Conservation (phyloP, 2,888 invertebrate species). For the Melipona bicolor region DNA sequence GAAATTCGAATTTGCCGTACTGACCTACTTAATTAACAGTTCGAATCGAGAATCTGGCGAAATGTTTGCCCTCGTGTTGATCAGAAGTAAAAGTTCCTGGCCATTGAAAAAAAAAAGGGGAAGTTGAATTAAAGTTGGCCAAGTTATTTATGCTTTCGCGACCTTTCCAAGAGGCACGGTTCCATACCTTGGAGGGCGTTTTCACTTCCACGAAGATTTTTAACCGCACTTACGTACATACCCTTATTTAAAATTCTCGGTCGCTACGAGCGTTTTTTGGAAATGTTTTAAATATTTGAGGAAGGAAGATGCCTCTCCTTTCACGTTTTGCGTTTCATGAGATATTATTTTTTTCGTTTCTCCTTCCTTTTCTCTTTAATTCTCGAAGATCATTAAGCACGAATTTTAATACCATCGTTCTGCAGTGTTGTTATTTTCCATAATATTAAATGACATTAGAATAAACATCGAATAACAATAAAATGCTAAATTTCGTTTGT, state of each 20-base stretch:
- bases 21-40: slow-evolving; percentile 27
- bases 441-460: too few species aligned
- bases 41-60: slow-evolving; percentile 1
- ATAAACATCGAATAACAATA: too few species aligned
- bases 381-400: background rate
- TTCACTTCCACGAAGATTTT: slow-evolving; percentile 41
- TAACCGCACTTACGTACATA: slow-evolving; percentile 1
- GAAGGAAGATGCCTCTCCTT: background rate
- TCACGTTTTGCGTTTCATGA: background rate
- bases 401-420: background rate
- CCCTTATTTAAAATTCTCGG: slow-evolving; percentile 15
- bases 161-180: slow-evolving; percentile 1
- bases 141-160: slow-evolving; percentile 29
- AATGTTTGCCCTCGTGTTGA: background rate
- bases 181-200: slow-evolving; percentile 13
- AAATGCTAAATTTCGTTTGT: too few species aligned
- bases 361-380: background rate
- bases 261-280: background rate
- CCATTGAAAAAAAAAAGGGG: slow-evolving; percentile 3
- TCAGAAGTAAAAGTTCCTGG: slow-evolving; percentile 26
- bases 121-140: slow-evolving; percentile 30
- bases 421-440: background rate
- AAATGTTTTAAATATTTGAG: background rate
- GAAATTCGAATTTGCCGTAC: background rate
- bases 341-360: background rate